These are phyloP conservation scores for Venustoraphidia nigricollis DNA, from an alignment of 2,888 invertebrate genomes.

Conservation along the genomic window DNA sequence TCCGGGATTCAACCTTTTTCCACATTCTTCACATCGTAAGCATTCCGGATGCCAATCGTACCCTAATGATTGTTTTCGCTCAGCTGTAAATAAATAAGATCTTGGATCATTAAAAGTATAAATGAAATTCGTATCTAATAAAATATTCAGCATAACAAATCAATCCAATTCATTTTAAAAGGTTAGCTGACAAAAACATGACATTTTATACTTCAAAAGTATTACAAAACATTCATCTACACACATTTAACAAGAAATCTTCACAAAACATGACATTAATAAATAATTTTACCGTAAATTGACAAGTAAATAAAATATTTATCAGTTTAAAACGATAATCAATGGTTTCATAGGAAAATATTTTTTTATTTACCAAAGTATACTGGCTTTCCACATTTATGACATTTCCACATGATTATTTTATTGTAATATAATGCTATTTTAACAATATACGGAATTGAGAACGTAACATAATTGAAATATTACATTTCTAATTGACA, in stretches of 20 bases:
- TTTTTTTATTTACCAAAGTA: constrained; percentile 46
- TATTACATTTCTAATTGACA: no score
- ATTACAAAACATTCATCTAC: no score
- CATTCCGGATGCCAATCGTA: constrained; percentile 80
- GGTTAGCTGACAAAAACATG: no score
- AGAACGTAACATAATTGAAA: no score
- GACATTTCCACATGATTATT: constrained; percentile 61
- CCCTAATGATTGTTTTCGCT: constrained; percentile 71
- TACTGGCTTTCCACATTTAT: constrained; percentile 67
- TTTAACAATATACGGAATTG: no score
- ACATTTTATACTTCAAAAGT: no score
- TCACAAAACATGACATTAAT: no score
- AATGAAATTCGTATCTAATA: neutral
- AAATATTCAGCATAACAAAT: neutral
- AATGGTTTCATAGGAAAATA: constrained; percentile 5
- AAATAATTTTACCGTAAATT: neutral
- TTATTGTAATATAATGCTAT: no score
- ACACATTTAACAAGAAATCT: no score
- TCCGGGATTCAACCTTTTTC: constrained; percentile 64
- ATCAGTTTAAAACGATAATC: neutral
- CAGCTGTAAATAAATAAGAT: constrained; percentile 39
- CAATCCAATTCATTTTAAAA: neutral
- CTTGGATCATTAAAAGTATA: neutral
- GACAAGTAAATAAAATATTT: neutral
- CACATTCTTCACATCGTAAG: constrained; percentile 67